phyloP scores from a whole-genome alignment of 2,888 invertebrate species.

The Lissonota sp. region DNA sequence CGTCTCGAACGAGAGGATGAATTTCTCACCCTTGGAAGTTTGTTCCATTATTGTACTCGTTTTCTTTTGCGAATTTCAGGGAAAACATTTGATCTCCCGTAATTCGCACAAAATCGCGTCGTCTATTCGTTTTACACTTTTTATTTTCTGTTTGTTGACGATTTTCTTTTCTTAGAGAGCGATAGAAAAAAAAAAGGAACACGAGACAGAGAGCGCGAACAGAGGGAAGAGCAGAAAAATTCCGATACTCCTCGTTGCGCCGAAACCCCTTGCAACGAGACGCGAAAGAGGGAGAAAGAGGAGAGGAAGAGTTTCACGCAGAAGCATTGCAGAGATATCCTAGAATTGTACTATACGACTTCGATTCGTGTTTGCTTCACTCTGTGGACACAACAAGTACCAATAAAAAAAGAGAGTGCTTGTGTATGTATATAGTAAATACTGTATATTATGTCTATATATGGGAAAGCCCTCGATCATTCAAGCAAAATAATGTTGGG shows the following conservation, averaged over 20 bases:
- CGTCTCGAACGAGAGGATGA: too few relatives aligned
- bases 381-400: constrained; percentile 37
- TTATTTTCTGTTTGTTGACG: too few relatives aligned
- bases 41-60: too few relatives aligned
- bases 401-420: too few relatives aligned
- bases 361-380: constrained; percentile 28
- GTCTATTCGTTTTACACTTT: too few relatives aligned
- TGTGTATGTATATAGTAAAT: too few relatives aligned
- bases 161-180: neutral
- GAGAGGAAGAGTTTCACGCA: constrained; percentile 46
- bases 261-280: constrained; percentile 39
- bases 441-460: neutral
- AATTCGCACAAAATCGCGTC: too few relatives aligned
- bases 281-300: neutral
- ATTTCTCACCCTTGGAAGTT: too few relatives aligned
- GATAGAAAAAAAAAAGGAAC: constrained; percentile 33
- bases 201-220: neutral
- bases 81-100: too few relatives aligned
- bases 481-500: neutral
- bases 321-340: constrained; percentile 43
- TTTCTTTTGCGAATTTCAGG: too few relatives aligned
- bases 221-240: constrained; percentile 33
- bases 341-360: neutral
- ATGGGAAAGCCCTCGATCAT: constrained; percentile 29
- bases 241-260: constrained; percentile 50